These are phyloP conservation scores for Atherinosoma microstoma DNA, from an alignment of 2,797 vertebrate genomes.

Conservation along the genomic window DNA sequence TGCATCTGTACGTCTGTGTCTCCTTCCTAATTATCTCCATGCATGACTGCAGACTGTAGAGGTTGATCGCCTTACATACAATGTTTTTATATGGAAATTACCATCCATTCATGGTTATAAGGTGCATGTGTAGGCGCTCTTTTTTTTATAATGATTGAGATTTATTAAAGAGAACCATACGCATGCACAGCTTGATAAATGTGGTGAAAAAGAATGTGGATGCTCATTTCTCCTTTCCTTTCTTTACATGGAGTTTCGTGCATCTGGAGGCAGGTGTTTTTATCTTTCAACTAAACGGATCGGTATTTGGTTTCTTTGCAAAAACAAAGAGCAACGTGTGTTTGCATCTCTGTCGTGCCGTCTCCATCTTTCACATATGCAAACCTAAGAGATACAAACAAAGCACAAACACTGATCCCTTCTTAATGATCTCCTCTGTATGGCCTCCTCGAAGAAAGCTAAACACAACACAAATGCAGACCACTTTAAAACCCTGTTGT, in stretches of 20 bases:
- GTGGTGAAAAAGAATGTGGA: not conserved
- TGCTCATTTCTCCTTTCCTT: not conserved
- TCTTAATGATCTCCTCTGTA: conserved; percentile 64
- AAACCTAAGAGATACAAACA: conserved; percentile 53
- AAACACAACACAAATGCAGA: conserved; percentile 53
- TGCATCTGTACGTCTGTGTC: not conserved
- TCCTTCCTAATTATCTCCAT: not conserved
- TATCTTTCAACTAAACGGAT: not conserved
- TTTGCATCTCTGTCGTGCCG: conserved; percentile 41
- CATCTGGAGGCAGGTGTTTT: conserved; percentile 9
- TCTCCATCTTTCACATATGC: conserved; percentile 16
- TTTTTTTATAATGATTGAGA: not conserved
- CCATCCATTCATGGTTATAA: not conserved
- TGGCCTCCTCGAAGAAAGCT: conserved; percentile 41
- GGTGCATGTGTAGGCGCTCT: not conserved
- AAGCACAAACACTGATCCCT: conserved; percentile 44
- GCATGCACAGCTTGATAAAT: not conserved
- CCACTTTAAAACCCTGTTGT: conserved; percentile 38
- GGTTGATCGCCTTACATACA: not conserved
- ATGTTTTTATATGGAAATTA: not conserved
- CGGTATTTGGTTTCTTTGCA: conserved; percentile 10
- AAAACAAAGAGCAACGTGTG: conserved; percentile 32
- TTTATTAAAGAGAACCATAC: not conserved
- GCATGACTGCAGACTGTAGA: not conserved
- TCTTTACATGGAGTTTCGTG: not conserved